Evolutionary conservation across 2,113 vertebrate genomes (phyloP), one percentile per base, ranked within the genome.

Genomic region (Mesoclemmys tuberculata): DNA sequence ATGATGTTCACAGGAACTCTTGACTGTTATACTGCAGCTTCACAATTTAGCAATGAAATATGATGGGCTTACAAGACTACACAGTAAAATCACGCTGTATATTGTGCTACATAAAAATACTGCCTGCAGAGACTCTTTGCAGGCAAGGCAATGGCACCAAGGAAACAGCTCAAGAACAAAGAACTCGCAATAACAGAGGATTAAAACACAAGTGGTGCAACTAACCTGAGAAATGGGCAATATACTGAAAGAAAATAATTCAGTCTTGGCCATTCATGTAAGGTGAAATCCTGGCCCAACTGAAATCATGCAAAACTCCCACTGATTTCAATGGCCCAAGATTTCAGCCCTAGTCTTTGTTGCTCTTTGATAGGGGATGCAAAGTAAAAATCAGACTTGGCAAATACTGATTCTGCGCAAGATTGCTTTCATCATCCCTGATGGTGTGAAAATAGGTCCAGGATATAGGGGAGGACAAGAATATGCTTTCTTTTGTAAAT

Each of bases 131-230:
- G 90, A 93, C 93, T 27, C 90, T 92, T 93, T 84, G 84, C 93
- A 16, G 90, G 52, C 92, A 96, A 89, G 93, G 95, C 85, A 2
- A 75, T 13, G 52, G 85, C 85, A 11, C 97, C 95, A 96, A 94
- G 95, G 96, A 95, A 97, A 97, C 94, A 46, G 90, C 89, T 8
- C 0, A 54, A 54, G 92, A 92, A 97, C 90, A 93, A 96, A 95
- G 78, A 49, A 24, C 0, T 27, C 2, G 27, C 80, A 24, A 16
- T 51, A 8, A 56, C 31, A 31, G 19, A 71, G 14, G 3, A 22
- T 61, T 46, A 46, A 85, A 11, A 2, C 0, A 38, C 1, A 8
- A 92, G 87, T 79, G 12, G 55, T 18, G 83, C 54, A 86, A 31
- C 4, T 22, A 24, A 85, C 82, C 94, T 5, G 49, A 2, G 0